phyloP scores from a whole-genome alignment of 2,113 vertebrate species.

The Charina bottae region DNA sequence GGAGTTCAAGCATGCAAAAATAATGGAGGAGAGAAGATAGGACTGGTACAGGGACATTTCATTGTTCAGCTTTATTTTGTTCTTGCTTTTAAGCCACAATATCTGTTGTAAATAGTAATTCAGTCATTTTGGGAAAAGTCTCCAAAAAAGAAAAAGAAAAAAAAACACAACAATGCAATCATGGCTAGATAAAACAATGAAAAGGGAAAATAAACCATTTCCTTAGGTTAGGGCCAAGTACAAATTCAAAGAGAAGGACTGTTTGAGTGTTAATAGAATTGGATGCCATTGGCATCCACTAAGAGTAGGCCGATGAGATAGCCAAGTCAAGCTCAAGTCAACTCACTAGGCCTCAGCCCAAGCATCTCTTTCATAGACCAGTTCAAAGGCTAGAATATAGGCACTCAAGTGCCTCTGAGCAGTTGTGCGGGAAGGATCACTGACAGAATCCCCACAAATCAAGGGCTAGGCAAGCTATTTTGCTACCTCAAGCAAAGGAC shows the following conservation, averaged over 20 bases:
- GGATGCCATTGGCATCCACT: not conserved
- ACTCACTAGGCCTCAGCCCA: not conserved
- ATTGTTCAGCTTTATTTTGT: not conserved
- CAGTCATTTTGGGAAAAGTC: not conserved
- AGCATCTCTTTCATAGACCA: not conserved
- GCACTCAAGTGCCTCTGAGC: not conserved
- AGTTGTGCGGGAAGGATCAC: not conserved
- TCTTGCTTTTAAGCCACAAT: not conserved
- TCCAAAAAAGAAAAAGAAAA: not conserved
- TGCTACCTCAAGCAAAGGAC: not conserved
- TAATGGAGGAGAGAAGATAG: fast-evolving
- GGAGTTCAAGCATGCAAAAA: fast-evolving
- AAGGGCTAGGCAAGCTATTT: not conserved
- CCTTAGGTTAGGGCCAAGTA: not conserved
- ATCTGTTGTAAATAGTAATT: not conserved
- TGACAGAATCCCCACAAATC: not conserved
- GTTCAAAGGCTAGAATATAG: not conserved
- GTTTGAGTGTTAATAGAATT: not conserved
- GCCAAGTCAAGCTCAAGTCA: not conserved
- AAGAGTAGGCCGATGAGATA: not conserved
- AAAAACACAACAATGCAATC: not conserved
- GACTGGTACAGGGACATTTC: not conserved
- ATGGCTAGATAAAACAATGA: not conserved
- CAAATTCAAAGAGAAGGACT: not conserved
- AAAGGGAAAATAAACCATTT: fast-evolving